Evolutionary conservation across 2,888 invertebrate species (phyloP).

Genomic region (Stenotaenia linearis): DNA sequence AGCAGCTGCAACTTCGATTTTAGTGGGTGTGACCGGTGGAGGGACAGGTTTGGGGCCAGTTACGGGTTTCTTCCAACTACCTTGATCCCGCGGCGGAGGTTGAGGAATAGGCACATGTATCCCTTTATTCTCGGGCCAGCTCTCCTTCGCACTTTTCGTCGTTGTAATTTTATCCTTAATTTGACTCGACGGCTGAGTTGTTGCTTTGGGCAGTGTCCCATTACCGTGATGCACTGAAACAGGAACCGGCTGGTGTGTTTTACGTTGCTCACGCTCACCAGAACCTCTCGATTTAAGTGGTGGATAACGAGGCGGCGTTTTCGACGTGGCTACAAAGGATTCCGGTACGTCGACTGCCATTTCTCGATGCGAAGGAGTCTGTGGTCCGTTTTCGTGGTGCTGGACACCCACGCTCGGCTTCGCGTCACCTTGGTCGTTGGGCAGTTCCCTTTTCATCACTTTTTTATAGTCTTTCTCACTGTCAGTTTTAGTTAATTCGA

Average conservation of each 20-base stretch:
- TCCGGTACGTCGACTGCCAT: conserved; percentile 98
- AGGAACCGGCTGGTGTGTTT: background rate
- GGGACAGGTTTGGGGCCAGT: conserved; percentile 55
- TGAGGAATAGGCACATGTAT: conserved; percentile 52
- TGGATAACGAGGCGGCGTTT: conserved; percentile 78
- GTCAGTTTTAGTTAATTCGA: background rate
- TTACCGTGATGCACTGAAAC: conserved; percentile 39
- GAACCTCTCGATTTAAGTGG: conserved; percentile 38
- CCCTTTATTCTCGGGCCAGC: background rate
- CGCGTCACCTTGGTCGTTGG: background rate
- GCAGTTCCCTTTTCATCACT: background rate
- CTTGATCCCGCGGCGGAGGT: conserved; percentile 54
- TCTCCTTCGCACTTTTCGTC: background rate
- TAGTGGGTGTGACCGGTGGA: conserved; percentile 52
- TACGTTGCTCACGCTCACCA: background rate
- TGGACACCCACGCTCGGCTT: conserved; percentile 28
- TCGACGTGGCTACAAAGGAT: conserved; percentile 81
- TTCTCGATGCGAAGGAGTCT: conserved; percentile 66
- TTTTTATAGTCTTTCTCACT: background rate
- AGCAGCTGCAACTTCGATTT: conserved; percentile 1
- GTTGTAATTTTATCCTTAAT: background rate
- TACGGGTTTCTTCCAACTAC: conserved; percentile 54
- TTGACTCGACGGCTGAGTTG: no score
- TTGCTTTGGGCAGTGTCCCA: conserved; percentile 43
- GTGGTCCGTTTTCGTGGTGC: conserved; percentile 52